Evolutionary conservation across 2,888 invertebrate genomes (phyloP), one percentile per base, ranked within the genome.

Genomic region (Rhimphoctona megacephalus): DNA sequence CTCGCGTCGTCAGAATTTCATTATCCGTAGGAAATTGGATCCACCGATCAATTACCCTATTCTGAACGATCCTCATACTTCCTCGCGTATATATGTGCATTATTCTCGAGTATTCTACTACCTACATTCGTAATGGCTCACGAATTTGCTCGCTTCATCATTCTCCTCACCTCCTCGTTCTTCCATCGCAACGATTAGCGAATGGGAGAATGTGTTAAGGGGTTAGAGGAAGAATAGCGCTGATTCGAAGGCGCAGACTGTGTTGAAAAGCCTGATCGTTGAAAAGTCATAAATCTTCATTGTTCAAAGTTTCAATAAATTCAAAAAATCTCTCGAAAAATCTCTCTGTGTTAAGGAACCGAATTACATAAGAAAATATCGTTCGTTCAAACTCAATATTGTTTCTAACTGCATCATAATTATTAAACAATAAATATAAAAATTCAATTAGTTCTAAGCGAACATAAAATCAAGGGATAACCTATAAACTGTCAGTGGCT

Each of bases 21-120:
- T 91, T 91, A 92, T 89, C 89, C 81, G 76, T 66, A 74, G 88
- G 90, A 91, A 92, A 92, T 92, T 91, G 91, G 87, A 92, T 91
- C 90, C 86, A 82, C 87, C 90, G 92, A 92, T 92, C 91, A 90
- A 91, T 92, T 92, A 91, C 89, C 87, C 89, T 88, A 83, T 90
- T 89, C 87, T 83, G 85, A 87, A 82, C 83, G 79, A 69, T 77
- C 80, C 85, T 86, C 83, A 36, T 52, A 52, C 66, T 78, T 46
- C 52, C 17, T 43, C 17, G 30, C 43, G 30, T 39, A 64, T 43
- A 76, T 61, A n/a, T 54, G 33, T 39, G 22, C 2, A 67, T 33
- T 19, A 36, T 67, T 39, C 30, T 67, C 61, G 70, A 70, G 70
- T 70, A 46, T 70, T 54, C 39, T 54, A 43, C 61, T 30, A 64